These are phyloP conservation scores for Napeogenes inachia DNA, from an alignment of 2,888 invertebrate genomes.

Conservation along the genomic window DNA sequence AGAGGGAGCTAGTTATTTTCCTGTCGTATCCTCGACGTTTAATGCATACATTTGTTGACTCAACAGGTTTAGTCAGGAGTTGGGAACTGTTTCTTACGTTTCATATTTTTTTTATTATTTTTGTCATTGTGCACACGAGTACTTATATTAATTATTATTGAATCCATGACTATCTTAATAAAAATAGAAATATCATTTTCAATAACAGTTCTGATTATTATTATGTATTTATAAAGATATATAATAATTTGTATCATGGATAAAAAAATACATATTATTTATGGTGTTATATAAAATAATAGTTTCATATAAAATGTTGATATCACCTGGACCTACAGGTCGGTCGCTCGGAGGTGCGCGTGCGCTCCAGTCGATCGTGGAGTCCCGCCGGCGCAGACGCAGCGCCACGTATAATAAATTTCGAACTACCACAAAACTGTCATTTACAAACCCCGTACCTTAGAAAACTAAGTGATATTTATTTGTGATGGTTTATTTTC, in stretches of 20 bases:
- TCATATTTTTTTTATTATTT: slow-evolving; percentile 2
- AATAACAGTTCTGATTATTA: too few species aligned
- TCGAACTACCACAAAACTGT: slow-evolving; percentile 16
- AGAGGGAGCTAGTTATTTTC: slow-evolving; percentile 48
- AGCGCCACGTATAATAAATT: slow-evolving; percentile 44
- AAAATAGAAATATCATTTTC: too few species aligned
- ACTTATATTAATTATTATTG: not conserved
- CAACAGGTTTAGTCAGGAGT: slow-evolving; percentile 64
- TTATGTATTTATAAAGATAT: too few species aligned
- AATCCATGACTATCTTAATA: not conserved
- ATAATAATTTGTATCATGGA: too few species aligned
- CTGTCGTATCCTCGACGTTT: slow-evolving; percentile 38
- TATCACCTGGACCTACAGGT: slow-evolving; percentile 45
- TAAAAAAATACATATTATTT: not conserved
- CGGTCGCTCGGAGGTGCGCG: slow-evolving; percentile 59
- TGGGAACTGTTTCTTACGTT: slow-evolving; percentile 44
- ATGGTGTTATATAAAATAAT: slow-evolving; percentile 1
- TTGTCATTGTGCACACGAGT: not conserved
- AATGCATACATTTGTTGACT: slow-evolving; percentile 64
- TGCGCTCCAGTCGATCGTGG: slow-evolving; percentile 69
- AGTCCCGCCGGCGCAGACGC: slow-evolving; percentile 53
- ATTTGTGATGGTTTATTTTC: too few species aligned
- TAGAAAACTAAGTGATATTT: slow-evolving; percentile 17
- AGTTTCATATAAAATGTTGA: slow-evolving; percentile 44
- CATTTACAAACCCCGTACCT: slow-evolving; percentile 12